A percentile compares a stretch with the other conserved stretches of the same genome.
phyloP scores from a whole-genome alignment of 2,113 vertebrate genomes.

The Notechis scutatus region DNA sequence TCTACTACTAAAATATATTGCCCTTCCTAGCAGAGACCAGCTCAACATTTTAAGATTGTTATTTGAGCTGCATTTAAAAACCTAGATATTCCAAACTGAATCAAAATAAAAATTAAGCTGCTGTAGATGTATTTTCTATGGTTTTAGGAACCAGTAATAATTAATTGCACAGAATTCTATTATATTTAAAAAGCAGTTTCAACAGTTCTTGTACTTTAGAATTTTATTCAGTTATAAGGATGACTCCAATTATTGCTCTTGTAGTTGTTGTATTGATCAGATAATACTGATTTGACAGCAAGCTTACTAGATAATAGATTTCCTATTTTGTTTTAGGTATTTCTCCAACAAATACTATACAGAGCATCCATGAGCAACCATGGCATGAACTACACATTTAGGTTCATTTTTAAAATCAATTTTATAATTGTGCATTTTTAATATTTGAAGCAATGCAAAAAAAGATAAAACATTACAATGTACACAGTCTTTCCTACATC shows the following conservation, averaged over 20 bases:
- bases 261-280: neutral
- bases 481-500: neutral
- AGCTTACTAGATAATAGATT: neutral
- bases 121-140: slow-evolving; percentile 25
- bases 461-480: neutral
- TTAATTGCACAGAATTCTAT: slow-evolving; percentile 9
- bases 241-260: neutral
- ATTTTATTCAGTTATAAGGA: neutral
- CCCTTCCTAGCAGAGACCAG: slow-evolving; percentile 46
- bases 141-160: slow-evolving; percentile 13
- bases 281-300: slow-evolving; percentile 19
- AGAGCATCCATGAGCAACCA: slow-evolving; percentile 22
- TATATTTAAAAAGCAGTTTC: slow-evolving; percentile 36
- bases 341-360: slow-evolving; percentile 30
- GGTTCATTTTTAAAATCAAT: slow-evolving; percentile 4
- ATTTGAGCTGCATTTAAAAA: slow-evolving; percentile 24
- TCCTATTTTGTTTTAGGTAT: slow-evolving; percentile 8
- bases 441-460: neutral
- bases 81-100: neutral
- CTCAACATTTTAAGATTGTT: neutral
- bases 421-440: neutral
- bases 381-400: slow-evolving; percentile 41
- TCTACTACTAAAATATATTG: slow-evolving; percentile 56
- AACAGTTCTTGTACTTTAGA: slow-evolving; percentile 14
- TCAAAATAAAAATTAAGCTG: neutral